Evolutionary conservation across 2,113 vertebrate genomes (phyloP).

Genomic region (Osmerus eperlanus): DNA sequence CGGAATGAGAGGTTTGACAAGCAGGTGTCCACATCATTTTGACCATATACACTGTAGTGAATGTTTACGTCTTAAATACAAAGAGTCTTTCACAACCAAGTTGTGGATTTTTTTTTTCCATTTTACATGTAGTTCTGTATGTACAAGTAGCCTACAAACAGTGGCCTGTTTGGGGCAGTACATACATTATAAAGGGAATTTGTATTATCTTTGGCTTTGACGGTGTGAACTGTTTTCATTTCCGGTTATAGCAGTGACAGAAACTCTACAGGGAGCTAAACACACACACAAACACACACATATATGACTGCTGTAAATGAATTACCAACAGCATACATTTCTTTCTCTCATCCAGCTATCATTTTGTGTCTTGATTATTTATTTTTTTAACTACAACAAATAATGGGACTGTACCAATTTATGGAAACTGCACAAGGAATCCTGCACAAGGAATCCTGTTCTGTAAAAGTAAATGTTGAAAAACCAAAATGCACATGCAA

Average conservation of each 20-base stretch:
- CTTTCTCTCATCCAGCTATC: neutral
- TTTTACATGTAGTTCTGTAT: too few relatives aligned
- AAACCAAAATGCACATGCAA: slow-evolving; percentile 1
- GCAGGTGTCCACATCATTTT: too few relatives aligned
- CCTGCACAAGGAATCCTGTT: neutral
- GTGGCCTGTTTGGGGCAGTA: neutral
- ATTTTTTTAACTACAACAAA: neutral
- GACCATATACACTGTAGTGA: too few relatives aligned
- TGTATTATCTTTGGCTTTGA: slow-evolving; percentile 1
- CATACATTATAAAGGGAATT: neutral
- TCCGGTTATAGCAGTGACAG: neutral
- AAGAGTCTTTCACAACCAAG: too few relatives aligned
- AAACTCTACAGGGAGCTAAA: neutral
- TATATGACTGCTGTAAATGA: neutral
- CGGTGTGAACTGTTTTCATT: neutral
- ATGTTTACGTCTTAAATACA: too few relatives aligned
- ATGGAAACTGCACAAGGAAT: neutral
- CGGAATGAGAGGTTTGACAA: too few relatives aligned
- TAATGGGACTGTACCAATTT: neutral
- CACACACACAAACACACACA: neutral
- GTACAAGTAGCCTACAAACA: neutral
- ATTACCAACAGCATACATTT: neutral
- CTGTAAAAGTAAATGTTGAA: neutral
- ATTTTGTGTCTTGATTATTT: too few relatives aligned
- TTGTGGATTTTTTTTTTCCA: too few relatives aligned